These are phyloP conservation scores for Brachyistius frenatus DNA, from an alignment of 2,113 vertebrate species.

Conservation along the genomic window DNA sequence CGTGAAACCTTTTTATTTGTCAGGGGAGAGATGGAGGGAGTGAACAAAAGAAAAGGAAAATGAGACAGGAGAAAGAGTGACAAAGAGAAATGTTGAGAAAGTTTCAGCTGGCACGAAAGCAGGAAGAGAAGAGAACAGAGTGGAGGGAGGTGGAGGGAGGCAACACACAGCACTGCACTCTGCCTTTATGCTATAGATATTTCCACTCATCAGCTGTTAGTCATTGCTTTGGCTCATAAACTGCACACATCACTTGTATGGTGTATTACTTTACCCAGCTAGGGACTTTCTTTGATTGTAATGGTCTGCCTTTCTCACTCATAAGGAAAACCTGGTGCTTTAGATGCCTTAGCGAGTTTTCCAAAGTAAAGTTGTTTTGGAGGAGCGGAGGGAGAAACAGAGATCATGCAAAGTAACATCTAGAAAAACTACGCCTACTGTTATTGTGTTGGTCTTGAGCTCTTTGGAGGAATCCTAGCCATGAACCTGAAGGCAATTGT, in stretches of 20 bases:
- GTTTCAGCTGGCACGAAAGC: constrained; percentile 61
- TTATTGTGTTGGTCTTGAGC: neutral
- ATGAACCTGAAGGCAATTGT: neutral
- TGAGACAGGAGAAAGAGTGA: constrained; percentile 11
- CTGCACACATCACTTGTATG: constrained; percentile 32
- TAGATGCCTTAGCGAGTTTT: constrained; percentile 47
- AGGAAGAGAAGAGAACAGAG: constrained; percentile 40
- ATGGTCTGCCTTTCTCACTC: constrained; percentile 39
- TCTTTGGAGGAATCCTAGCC: neutral
- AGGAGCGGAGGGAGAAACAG: constrained; percentile 3
- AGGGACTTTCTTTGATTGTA: constrained; percentile 55
- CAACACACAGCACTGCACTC: constrained; percentile 32
- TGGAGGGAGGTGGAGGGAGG: constrained; percentile 6
- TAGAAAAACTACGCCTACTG: neutral
- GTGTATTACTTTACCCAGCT: constrained; percentile 51
- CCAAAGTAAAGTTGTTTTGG: constrained; percentile 36
- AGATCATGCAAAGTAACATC: constrained; percentile 2
- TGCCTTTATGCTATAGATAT: constrained; percentile 62
- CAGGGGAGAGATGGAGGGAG: constrained; percentile 44
- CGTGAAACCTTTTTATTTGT: constrained; percentile 74
- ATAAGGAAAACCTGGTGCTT: constrained; percentile 62
- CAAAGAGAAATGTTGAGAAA: constrained; percentile 49
- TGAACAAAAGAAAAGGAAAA: constrained; percentile 21
- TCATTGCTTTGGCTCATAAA: constrained; percentile 64
- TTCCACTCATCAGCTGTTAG: constrained; percentile 76